These are phyloP conservation scores for Crematogaster levior DNA, from an alignment of 2,888 invertebrate genomes.

Conservation along the genomic window DNA sequence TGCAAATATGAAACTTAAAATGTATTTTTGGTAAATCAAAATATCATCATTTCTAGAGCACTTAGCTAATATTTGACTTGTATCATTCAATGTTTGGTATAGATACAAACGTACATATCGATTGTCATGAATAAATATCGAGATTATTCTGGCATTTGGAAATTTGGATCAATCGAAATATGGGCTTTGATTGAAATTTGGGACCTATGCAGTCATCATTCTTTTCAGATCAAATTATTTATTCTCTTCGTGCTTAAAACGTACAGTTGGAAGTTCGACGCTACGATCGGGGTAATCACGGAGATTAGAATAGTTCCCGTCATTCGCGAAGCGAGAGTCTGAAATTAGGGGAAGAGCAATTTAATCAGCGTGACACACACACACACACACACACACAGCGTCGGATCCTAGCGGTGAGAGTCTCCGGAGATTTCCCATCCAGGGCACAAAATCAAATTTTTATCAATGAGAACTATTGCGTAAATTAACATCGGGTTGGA, in stretches of 20 bases:
- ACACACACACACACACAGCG: too few relatives aligned
- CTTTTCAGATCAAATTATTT: conserved; percentile 18
- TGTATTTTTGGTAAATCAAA: neutral
- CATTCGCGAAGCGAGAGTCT: conserved; percentile 13
- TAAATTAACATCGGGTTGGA: conserved; percentile 53
- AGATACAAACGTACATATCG: neutral
- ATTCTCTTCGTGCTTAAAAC: neutral
- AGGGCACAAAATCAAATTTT: conserved; percentile 30
- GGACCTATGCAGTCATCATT: neutral
- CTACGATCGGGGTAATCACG: conserved; percentile 27
- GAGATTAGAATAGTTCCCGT: conserved; percentile 41
- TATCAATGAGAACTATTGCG: conserved; percentile 19
- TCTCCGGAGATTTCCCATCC: neutral
- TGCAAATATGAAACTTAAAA: neutral
- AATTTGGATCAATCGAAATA: neutral
- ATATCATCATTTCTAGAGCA: neutral
- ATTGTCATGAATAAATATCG: neutral
- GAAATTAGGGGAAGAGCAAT: conserved; percentile 36
- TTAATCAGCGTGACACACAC: conserved; percentile 28
- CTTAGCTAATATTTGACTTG: neutral
- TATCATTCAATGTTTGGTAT: neutral
- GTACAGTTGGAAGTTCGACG: neutral
- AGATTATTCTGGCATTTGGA: neutral
- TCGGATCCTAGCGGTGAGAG: neutral
- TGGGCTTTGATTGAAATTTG: neutral